A percentile compares a stretch with the other conserved stretches of the same genome.
Conservation (phyloP, 2,113 vertebrate species). For the Bos indicus region DNA sequence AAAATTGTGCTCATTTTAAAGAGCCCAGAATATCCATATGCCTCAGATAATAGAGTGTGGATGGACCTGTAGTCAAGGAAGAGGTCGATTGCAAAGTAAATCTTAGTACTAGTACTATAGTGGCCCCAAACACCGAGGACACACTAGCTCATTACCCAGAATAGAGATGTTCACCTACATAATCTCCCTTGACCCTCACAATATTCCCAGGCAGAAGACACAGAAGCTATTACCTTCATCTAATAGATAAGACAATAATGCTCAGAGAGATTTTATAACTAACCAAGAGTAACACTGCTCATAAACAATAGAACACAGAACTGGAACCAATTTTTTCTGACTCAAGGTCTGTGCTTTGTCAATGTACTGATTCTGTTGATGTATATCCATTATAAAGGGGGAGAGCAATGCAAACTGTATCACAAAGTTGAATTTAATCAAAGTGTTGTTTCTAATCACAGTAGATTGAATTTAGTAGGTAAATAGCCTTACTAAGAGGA, state of each 20-base stretch:
- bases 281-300: not conserved
- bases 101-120: not conserved
- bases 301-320: not conserved
- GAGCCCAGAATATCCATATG: not conserved
- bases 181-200: not conserved
- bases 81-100: not conserved
- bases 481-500: conserved; percentile 1
- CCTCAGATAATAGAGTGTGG: not conserved
- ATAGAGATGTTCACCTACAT: not conserved
- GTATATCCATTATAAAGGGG: not conserved
- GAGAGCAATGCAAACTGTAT: not conserved
- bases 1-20: not conserved
- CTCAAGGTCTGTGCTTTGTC: not conserved
- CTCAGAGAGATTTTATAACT: not conserved
- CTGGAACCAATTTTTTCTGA: not conserved
- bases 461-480: not conserved
- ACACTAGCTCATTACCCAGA: not conserved
- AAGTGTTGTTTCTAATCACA: not conserved
- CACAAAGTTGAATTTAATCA: not conserved
- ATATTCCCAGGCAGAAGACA: not conserved
- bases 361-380: not conserved
- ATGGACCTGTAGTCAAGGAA: not conserved
- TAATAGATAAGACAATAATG: not conserved
- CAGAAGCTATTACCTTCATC: not conserved
- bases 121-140: not conserved